Evolutionary conservation across 2,797 vertebrate genomes (phyloP).

Genomic region (Spea hammondii): DNA sequence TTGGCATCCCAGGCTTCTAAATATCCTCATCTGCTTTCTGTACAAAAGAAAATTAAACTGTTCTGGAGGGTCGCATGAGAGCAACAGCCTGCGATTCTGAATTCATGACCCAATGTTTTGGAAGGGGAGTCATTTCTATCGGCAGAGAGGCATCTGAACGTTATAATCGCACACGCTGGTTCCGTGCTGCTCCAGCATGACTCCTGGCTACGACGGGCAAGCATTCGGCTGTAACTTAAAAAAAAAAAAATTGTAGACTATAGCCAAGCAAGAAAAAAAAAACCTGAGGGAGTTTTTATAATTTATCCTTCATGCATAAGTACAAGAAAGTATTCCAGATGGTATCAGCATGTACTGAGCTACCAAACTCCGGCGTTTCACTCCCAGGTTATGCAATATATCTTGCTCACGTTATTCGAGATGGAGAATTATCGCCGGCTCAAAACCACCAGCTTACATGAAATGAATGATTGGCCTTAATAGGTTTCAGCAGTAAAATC

Average conservation of each 20-base stretch:
- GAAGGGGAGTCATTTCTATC: background rate
- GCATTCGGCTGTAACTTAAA: constrained; percentile 20
- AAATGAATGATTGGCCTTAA: constrained; percentile 9
- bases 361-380: background rate
- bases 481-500: background rate
- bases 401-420: constrained; percentile 18
- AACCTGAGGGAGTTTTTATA: constrained; percentile 2
- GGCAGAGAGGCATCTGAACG: constrained; percentile 1
- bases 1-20: too few relatives aligned
- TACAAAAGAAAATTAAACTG: background rate
- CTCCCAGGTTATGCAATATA: constrained; percentile 15
- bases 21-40: too few relatives aligned
- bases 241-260: constrained; percentile 13
- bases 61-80: background rate
- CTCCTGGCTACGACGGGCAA: constrained; percentile 17
- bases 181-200: background rate
- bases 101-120: background rate
- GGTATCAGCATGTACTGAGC: constrained; percentile 20
- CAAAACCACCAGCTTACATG: background rate
- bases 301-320: constrained; percentile 7
- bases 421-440: constrained; percentile 13
- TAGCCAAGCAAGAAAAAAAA: background rate
- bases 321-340: constrained; percentile 27
- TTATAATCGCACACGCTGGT: background rate
- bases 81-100: background rate